phyloP scores from a whole-genome alignment of 1,140 invertebrate genomes.

The Venturia canescens region DNA sequence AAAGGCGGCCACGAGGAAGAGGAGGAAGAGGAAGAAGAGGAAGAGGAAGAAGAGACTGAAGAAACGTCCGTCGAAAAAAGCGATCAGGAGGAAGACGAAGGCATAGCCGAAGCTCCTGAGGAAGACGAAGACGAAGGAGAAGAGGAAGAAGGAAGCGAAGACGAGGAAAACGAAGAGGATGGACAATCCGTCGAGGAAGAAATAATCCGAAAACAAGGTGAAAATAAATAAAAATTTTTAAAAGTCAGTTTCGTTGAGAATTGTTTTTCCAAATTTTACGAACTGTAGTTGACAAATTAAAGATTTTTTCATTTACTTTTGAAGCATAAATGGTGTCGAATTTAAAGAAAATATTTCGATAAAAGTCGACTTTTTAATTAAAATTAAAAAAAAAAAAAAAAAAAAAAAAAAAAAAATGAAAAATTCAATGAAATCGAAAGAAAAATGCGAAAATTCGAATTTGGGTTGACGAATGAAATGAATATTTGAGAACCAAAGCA shows the following conservation, averaged over 20 bases:
- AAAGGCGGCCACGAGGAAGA: constrained; percentile 47
- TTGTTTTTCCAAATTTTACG: too few relatives aligned
- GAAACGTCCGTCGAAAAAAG: constrained; percentile 49
- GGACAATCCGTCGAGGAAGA: constrained; percentile 54
- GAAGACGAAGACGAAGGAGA: constrained; percentile 50
- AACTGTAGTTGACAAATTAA: too few relatives aligned
- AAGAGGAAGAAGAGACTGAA: constrained; percentile 28
- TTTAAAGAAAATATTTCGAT: too few relatives aligned
- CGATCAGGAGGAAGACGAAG: constrained; percentile 61
- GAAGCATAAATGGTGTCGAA: too few relatives aligned
- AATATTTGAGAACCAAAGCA: too few relatives aligned
- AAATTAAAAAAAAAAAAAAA: too few relatives aligned
- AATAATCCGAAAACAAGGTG: constrained; percentile 30
- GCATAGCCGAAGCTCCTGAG: constrained; percentile 41
- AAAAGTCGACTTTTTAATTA: too few relatives aligned
- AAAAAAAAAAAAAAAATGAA: too few relatives aligned
- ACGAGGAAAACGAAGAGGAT: constrained; percentile 47
- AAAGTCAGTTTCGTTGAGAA: background rate
- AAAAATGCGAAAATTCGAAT: too few relatives aligned
- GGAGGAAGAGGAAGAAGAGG: constrained; percentile 56
- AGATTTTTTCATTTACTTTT: too few relatives aligned
- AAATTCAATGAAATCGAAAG: too few relatives aligned
- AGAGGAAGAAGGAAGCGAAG: constrained; percentile 52
- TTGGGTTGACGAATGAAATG: too few relatives aligned
- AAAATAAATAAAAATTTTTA: background rate